Evolutionary conservation across 1,140 invertebrate genomes (phyloP).

Genomic region (Ooceraea biroi): DNA sequence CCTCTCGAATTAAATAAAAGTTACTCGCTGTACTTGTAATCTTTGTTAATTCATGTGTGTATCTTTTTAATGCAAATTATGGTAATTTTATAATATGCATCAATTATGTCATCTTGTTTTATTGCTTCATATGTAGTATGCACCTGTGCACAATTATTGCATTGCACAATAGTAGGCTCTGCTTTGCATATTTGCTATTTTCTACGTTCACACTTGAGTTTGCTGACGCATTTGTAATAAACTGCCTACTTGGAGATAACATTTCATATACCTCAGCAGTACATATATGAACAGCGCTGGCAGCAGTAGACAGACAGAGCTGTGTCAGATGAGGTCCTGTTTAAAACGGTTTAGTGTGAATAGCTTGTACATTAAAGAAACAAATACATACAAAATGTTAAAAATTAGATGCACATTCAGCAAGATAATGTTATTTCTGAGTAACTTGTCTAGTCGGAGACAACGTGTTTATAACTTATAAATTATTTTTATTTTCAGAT

Average conservation of each 20-base stretch:
- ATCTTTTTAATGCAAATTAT: no score
- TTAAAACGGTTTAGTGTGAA: not conserved
- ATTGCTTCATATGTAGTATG: not conserved
- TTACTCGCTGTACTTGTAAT: no score
- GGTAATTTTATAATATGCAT: no score
- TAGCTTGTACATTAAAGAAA: not conserved
- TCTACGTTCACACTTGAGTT: not conserved
- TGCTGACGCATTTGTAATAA: not conserved
- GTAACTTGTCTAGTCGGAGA: not conserved
- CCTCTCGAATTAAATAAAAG: no score
- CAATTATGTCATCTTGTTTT: no score
- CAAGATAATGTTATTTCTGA: not conserved
- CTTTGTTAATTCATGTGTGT: no score
- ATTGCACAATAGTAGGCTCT: conserved; percentile 12
- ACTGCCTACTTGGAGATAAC: conserved; percentile 16
- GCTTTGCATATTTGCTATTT: conserved; percentile 30
- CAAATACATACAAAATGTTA: not conserved
- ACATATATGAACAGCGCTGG: not conserved
- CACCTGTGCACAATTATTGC: not conserved
- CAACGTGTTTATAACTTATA: not conserved
- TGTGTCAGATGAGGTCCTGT: not conserved
- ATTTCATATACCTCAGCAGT: not conserved
- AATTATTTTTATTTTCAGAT: conserved; percentile 16
- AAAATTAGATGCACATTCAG: not conserved
- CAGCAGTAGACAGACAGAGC: not conserved